These are phyloP conservation scores for Drosophila sp. DNA, from an alignment of 1,140 invertebrate species.

Conservation along the genomic window DNA sequence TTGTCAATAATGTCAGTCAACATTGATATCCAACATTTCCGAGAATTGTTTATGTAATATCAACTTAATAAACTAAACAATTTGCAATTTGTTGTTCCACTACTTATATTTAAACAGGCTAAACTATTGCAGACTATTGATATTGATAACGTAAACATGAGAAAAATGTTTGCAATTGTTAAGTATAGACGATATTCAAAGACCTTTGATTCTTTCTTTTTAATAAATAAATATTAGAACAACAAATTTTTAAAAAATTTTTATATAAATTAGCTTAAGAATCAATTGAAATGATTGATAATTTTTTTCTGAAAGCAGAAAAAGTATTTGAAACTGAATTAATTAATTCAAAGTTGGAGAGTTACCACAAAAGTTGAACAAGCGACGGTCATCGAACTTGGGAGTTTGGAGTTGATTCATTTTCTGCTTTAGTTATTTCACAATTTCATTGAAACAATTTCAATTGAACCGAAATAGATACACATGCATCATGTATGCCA, in stretches of 20 bases:
- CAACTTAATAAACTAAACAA: background rate
- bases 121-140: background rate
- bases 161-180: no score
- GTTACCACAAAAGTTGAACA: background rate
- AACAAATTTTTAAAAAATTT: no score
- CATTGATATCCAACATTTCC: background rate
- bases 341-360: no score
- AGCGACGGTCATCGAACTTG: background rate
- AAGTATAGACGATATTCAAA: no score
- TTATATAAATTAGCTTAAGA: no score
- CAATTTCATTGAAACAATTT: constrained; percentile 24
- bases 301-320: no score
- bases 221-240: no score
- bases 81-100: background rate
- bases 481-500: constrained; percentile 12
- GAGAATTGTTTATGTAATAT: background rate
- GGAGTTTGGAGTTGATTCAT: background rate
- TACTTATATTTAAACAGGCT: background rate
- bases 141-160: no score
- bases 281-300: no score
- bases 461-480: constrained; percentile 32
- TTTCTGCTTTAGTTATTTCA: constrained; percentile 4
- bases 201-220: no score
- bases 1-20: constrained; percentile 3
- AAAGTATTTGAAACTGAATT: no score